A percentile compares a stretch with the other conserved stretches of the same genome.
phyloP scores from a whole-genome alignment of 2,888 invertebrate species.

The Agrotis puta region DNA sequence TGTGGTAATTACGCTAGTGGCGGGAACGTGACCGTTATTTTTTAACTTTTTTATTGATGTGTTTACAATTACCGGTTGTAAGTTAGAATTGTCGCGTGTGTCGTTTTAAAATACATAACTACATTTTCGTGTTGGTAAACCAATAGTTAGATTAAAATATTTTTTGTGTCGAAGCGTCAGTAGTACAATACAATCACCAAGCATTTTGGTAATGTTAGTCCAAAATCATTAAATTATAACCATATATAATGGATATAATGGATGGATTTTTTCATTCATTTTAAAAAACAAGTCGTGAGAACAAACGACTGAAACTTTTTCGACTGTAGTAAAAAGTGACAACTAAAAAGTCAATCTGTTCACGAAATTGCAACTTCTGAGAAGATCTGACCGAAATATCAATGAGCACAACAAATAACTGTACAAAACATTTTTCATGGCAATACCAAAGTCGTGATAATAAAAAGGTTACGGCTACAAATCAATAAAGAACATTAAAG shows the following conservation, averaged over 20 bases:
- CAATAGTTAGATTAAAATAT: too few relatives aligned
- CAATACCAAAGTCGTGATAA: conserved; percentile 47
- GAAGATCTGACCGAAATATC: conserved; percentile 41
- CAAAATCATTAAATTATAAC: neutral
- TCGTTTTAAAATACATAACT: neutral
- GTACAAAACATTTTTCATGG: conserved; percentile 40
- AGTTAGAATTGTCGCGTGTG: neutral
- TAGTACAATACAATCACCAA: too few relatives aligned
- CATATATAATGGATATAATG: too few relatives aligned
- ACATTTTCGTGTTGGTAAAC: neutral
- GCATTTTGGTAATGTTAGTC: neutral
- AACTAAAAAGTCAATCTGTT: conserved; percentile 11
- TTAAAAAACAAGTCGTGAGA: neutral
- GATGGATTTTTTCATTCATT: too few relatives aligned
- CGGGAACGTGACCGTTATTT: conserved; percentile 13
- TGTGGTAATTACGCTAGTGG: conserved; percentile 35
- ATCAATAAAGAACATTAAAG: conserved; percentile 60
- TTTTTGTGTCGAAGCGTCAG: too few relatives aligned
- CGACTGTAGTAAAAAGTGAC: conserved; percentile 31
- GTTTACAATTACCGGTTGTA: conserved; percentile 21
- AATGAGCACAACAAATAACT: conserved; percentile 51
- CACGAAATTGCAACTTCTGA: conserved; percentile 17
- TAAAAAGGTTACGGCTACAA: conserved; percentile 50
- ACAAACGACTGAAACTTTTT: neutral
- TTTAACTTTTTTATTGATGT: conserved; percentile 20